Conservation (phyloP, 2,888 invertebrate species). For the Metallyticus violacea region DNA sequence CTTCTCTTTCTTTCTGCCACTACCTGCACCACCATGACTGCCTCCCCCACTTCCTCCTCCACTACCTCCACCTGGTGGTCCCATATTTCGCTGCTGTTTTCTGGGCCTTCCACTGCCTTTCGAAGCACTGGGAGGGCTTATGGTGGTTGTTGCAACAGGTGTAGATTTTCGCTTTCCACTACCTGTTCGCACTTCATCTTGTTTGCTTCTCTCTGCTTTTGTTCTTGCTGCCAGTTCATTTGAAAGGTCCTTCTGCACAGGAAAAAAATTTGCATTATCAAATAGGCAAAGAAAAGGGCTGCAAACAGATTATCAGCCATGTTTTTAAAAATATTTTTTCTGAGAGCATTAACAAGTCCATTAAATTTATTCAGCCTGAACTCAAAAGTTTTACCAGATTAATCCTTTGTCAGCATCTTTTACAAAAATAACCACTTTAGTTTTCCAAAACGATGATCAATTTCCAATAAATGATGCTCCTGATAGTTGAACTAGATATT, state of each 20-base stretch:
- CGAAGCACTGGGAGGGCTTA: constrained; percentile 40
- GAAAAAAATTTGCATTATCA: not conserved
- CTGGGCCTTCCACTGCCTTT: constrained; percentile 45
- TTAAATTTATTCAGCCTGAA: too few species aligned
- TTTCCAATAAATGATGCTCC: too few species aligned
- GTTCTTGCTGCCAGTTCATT: constrained; percentile 68
- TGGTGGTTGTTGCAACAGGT: constrained; percentile 46
- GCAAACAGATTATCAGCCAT: not conserved
- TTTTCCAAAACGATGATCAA: too few species aligned
- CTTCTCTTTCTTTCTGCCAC: constrained; percentile 65
- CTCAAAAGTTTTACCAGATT: too few species aligned
- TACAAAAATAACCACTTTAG: too few species aligned
- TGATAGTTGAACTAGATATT: too few species aligned
- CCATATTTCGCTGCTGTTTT: constrained; percentile 35
- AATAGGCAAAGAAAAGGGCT: not conserved
- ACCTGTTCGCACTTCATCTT: constrained; percentile 60
- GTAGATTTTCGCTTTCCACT: constrained; percentile 55
- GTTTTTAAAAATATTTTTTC: not conserved
- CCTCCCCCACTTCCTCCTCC: not conserved
- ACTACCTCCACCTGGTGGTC: not conserved
- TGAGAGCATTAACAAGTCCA: not conserved
- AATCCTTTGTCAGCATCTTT: too few species aligned
- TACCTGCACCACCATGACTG: constrained; percentile 29
- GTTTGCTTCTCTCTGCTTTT: constrained; percentile 68
- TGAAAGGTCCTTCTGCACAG: constrained; percentile 67